Conservation (phyloP, 35 echinoderm and acorn worm species). For the Stichopus chloronotus region DNA sequence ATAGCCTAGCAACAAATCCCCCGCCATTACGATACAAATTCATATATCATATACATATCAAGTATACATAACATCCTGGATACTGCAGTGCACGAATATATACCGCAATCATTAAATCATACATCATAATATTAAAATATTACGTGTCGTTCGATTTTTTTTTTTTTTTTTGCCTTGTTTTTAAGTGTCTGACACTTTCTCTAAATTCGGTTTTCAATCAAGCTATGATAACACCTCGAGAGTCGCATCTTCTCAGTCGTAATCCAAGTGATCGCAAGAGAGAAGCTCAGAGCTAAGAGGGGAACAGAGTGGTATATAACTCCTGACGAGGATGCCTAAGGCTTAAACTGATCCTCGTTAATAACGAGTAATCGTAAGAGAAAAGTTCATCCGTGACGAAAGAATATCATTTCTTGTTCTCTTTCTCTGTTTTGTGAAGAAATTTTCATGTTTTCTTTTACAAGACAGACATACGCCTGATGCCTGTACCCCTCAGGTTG, state of each 20-base stretch:
- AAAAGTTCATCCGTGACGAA: neutral
- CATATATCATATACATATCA: too few relatives aligned
- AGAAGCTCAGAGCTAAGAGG: neutral
- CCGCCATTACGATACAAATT: too few relatives aligned
- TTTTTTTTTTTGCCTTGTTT: neutral
- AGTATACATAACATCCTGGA: too few relatives aligned
- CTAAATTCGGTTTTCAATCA: constrained; percentile 48
- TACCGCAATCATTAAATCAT: neutral
- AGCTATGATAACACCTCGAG: constrained; percentile 32
- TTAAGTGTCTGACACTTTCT: neutral
- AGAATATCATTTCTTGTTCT: neutral
- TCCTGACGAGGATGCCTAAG: neutral
- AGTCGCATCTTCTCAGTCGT: neutral
- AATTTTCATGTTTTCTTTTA: neutral
- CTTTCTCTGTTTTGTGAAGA: neutral
- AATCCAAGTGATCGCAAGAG: neutral
- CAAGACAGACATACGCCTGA: neutral
- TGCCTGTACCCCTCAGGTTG: neutral
- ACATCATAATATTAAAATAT: constrained; percentile 16
- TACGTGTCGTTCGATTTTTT: neutral
- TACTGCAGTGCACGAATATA: too few relatives aligned
- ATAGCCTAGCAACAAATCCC: too few relatives aligned
- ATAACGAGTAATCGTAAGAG: neutral
- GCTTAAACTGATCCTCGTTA: neutral
- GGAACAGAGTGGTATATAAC: neutral